Base-by-base conservation (phyloP, 2,797 vertebrate genomes). In the Scomberomorus guttatus region DNA sequence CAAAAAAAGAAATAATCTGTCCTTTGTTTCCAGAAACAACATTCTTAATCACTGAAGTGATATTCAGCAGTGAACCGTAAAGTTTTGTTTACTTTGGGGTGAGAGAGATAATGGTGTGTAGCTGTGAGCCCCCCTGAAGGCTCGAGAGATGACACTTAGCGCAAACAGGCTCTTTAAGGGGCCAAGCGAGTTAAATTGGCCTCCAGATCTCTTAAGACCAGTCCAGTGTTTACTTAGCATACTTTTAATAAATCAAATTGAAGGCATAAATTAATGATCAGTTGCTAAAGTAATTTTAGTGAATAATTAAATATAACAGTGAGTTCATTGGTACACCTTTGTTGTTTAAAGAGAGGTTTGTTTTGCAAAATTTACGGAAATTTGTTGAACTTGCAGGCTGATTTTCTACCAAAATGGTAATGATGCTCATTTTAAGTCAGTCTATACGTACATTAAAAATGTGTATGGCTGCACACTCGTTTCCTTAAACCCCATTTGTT, bases 11-110 rank as follows among this genome's bases (percentile, higher is more conserved):
- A 60, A 50, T 1, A 13, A 77, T 46, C 2, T 22, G 25, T 27
- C 46, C 66, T 25, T 55, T 0, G 2, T 79, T 66, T 59, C n/a
- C n/a, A n/a, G 2, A 37, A 63, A 12, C 8, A 48, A 52, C 7
- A 60, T 12, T 48, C 7, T 71, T 79, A 59, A 75, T 75, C 51
- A 55, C 27, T 54, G 15, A 61, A 57, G 32, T 0, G 2, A 81
- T 79, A 54, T 81, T 75, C 50, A 59, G 44, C 66, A 67, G 66
- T 39, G 0, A 72, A 75, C 48, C 32, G 25, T 58, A 64, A 80
- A 88, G 79, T 81, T 87, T 71, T 84, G 84, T 89, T 90, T 87
- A 87, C 75, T 88, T 90, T 81, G 63, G 56, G 80, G 61, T 57
- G 56, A 58, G 34, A 69, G 71, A 70, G 57, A 64, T 80, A 79